phyloP scores from a whole-genome alignment of 2,113 vertebrate genomes.

The Dasyornis broadbenti region DNA sequence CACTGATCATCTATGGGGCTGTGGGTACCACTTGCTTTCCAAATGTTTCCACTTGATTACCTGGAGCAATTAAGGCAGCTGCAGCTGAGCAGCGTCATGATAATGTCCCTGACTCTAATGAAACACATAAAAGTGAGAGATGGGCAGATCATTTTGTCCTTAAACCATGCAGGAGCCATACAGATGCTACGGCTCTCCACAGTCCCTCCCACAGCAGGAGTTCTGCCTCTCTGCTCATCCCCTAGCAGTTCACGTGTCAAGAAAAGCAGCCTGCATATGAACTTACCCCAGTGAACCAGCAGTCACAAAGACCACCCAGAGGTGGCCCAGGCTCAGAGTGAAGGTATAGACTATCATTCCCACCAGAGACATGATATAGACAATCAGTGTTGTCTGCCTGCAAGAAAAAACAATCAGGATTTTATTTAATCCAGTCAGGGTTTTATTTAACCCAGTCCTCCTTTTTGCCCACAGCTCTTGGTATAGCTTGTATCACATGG shows the following conservation, averaged over 20 bases:
- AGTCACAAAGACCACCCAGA: conserved; percentile 93
- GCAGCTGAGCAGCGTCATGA: neutral
- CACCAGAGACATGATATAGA: conserved; percentile 84
- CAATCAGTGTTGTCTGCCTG: conserved; percentile 84
- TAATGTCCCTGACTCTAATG: neutral
- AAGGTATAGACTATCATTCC: conserved; percentile 87
- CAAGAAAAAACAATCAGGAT: neutral
- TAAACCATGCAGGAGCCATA: neutral
- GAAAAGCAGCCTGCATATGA: neutral
- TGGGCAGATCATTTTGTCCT: neutral
- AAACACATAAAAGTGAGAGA: neutral
- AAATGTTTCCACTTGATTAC: neutral
- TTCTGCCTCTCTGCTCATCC: neutral
- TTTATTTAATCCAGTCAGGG: neutral
- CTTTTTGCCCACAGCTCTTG: neutral
- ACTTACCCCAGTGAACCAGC: conserved; percentile 88
- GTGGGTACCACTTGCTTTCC: neutral
- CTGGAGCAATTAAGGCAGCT: neutral
- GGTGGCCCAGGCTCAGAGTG: conserved; percentile 80
- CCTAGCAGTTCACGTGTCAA: neutral
- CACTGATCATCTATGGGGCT: neutral
- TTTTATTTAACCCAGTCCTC: neutral
- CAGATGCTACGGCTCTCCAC: neutral
- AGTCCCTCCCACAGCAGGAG: neutral
- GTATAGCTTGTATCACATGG: neutral